Percentiles rank a stretch among this genome's conserved stretches.
Conservation (phyloP, 2,113 vertebrate genomes). For the Pluvianellus socialis region DNA sequence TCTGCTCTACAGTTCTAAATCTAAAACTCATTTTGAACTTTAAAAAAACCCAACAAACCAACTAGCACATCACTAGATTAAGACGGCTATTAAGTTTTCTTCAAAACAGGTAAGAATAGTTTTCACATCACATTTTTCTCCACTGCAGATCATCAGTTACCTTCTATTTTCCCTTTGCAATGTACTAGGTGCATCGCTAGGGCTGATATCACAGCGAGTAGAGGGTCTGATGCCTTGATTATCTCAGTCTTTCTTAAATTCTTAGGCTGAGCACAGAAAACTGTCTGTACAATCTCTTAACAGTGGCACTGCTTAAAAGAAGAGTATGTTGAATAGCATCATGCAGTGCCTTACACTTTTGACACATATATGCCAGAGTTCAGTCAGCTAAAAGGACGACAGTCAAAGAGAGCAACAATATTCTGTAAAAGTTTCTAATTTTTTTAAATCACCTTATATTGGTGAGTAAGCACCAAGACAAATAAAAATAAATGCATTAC, state of each 20-base stretch:
- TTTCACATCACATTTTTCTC: background rate
- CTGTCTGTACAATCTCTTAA: background rate
- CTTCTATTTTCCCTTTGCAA: background rate
- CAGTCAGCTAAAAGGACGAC: background rate
- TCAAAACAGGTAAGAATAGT: background rate
- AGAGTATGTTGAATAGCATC: background rate
- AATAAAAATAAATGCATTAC: background rate
- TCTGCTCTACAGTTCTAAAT: background rate
- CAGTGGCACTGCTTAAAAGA: background rate
- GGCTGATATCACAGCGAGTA: fast-evolving
- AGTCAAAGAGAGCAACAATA: background rate
- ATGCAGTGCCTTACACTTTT: background rate
- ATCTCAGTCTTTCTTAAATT: background rate
- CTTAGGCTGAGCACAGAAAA: background rate
- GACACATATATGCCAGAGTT: background rate
- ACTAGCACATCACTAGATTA: background rate
- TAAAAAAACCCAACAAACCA: background rate
- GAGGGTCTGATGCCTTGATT: background rate
- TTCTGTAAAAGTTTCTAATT: background rate
- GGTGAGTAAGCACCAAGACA: background rate
- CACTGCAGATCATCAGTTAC: background rate
- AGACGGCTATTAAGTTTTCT: background rate
- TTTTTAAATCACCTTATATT: background rate
- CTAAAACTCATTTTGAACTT: background rate
- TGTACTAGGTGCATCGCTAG: background rate